Conservation (phyloP, 2,888 invertebrate species). For the Seladonia tumulorum region DNA sequence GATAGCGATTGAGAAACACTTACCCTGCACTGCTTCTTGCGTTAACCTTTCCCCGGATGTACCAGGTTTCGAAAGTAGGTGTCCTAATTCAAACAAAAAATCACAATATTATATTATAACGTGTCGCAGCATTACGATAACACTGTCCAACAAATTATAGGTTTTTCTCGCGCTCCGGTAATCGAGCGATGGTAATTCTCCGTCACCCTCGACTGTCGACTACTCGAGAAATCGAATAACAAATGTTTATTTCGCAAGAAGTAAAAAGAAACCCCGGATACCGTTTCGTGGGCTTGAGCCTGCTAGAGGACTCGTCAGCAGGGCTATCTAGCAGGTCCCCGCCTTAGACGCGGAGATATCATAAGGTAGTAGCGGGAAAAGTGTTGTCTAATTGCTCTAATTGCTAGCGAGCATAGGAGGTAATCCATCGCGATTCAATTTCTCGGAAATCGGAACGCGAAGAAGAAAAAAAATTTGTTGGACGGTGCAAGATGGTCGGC, state of each 20-base stretch:
- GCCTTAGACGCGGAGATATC: no score
- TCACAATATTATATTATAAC: not conserved
- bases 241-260: not conserved
- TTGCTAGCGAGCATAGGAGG: no score
- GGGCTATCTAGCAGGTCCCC: no score
- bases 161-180: not conserved
- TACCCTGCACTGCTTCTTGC: constrained; percentile 84
- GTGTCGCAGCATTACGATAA: not conserved
- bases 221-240: not conserved
- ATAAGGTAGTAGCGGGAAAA: no score
- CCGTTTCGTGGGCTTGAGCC: not conserved
- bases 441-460: not conserved
- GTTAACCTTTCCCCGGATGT: constrained; percentile 82
- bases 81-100: constrained; percentile 75
- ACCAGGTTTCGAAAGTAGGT: constrained; percentile 83
- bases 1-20: constrained; percentile 70
- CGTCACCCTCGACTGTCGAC: not conserved
- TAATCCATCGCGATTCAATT: no score
- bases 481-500: not conserved
- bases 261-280: not conserved
- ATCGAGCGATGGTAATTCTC: not conserved
- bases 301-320: no score
- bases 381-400: no score
- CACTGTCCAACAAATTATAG: not conserved
- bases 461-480: not conserved